Evolutionary conservation across 2,888 invertebrate genomes (phyloP).

Genomic region (Limnephilus rhombicus): DNA sequence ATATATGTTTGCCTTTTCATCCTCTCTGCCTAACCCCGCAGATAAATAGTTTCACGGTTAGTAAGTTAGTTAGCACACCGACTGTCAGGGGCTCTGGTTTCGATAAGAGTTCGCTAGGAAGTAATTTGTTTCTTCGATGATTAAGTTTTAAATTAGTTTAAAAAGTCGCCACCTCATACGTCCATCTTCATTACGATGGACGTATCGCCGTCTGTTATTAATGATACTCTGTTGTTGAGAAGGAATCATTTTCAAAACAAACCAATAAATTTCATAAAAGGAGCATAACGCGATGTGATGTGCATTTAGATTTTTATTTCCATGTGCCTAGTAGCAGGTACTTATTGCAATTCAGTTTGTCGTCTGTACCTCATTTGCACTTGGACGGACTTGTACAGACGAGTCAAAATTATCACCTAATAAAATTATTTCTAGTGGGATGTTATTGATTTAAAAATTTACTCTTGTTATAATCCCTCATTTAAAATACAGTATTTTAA

Average conservation of each 20-base stretch:
- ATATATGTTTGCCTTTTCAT: too few species aligned
- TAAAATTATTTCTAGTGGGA: neutral
- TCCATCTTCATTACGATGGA: neutral
- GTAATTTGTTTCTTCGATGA: too few species aligned
- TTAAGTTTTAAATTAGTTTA: too few species aligned
- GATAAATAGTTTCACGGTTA: too few species aligned
- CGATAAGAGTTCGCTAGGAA: too few species aligned
- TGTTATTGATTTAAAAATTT: neutral
- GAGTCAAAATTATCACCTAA: neutral
- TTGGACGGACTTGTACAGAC: neutral
- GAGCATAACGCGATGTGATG: neutral
- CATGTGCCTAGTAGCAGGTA: neutral
- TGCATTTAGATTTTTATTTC: neutral
- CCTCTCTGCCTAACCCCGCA: too few species aligned
- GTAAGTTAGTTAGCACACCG: too few species aligned
- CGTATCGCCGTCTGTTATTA: neutral
- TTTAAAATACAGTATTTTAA: neutral
- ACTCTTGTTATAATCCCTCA: neutral
- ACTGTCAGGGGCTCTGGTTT: too few species aligned
- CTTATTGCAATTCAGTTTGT: neutral
- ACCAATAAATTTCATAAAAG: neutral
- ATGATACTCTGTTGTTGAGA: neutral
- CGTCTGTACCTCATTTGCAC: neutral
- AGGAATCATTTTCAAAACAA: neutral
- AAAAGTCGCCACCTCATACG: too few species aligned